These are phyloP conservation scores for Macrophya annulata DNA, from an alignment of 2,888 invertebrate species.

Conservation along the genomic window DNA sequence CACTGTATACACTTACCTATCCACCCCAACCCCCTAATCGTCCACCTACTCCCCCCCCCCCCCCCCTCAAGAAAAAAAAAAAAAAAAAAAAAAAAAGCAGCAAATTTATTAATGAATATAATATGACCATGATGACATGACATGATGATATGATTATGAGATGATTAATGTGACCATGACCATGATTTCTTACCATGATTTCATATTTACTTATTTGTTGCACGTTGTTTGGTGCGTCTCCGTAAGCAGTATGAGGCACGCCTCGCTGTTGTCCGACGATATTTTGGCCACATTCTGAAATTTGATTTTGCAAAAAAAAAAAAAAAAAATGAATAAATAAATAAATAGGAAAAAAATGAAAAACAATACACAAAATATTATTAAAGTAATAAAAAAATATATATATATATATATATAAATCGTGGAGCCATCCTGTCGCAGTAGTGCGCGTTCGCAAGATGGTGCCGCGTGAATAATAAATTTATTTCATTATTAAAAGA, in stretches of 20 bases:
- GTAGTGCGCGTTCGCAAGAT: not conserved
- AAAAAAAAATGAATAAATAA: not conserved
- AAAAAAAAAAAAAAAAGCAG: not conserved
- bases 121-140: constrained; percentile 71
- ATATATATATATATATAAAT: no score
- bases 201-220: constrained; percentile 77
- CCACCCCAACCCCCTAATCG: no score
- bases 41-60: not conserved
- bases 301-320: not conserved
- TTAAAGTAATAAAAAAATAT: no score
- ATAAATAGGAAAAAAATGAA: no score
- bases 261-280: constrained; percentile 68
- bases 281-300: constrained; percentile 58
- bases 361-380: no score
- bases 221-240: constrained; percentile 78
- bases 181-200: constrained; percentile 76
- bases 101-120: constrained; percentile 64
- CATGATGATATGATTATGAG: constrained; percentile 74
- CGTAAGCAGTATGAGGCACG: constrained; percentile 76
- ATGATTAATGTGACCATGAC: constrained; percentile 76
- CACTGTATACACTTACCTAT: no score
- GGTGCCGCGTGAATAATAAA: no score
- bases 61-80: not conserved
- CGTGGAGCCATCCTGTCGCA: constrained; percentile 56
- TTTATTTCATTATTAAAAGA: no score